Evolutionary conservation across 2,113 vertebrate species (phyloP).

Genomic region (Nanorana parkeri): DNA sequence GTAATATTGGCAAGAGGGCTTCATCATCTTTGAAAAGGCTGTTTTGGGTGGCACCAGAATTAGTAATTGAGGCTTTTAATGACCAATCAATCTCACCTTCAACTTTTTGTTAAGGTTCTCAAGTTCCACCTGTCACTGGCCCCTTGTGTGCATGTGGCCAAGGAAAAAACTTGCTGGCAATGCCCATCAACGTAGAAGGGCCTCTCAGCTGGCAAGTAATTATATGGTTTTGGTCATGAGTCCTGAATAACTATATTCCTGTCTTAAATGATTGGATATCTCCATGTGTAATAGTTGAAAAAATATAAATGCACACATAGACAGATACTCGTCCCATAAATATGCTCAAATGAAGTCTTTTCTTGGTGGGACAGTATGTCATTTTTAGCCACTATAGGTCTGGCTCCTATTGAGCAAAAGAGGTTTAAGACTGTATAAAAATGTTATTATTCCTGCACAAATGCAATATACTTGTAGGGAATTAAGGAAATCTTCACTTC

Average conservation of each 20-base stretch:
- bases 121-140: too few species aligned
- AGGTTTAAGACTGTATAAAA: conserved; percentile 18
- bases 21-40: too few species aligned
- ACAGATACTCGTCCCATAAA: not conserved
- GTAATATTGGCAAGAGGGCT: too few species aligned
- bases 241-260: not conserved
- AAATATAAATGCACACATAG: conserved; percentile 1
- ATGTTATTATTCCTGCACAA: conserved; percentile 32
- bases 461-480: not conserved
- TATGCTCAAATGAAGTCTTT: too few species aligned
- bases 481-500: not conserved
- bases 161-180: not conserved
- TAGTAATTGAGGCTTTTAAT: too few species aligned
- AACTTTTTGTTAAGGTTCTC: too few species aligned
- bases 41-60: too few species aligned
- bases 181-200: not conserved
- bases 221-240: not conserved
- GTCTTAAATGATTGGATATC: not conserved
- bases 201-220: not conserved
- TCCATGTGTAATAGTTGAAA: not conserved
- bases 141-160: not conserved
- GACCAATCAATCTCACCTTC: too few species aligned
- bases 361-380: not conserved
- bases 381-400: not conserved
- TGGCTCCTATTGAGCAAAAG: conserved; percentile 32